These are phyloP conservation scores for Pelochelys cantorii DNA, from an alignment of 2,797 vertebrate genomes.

Conservation along the genomic window DNA sequence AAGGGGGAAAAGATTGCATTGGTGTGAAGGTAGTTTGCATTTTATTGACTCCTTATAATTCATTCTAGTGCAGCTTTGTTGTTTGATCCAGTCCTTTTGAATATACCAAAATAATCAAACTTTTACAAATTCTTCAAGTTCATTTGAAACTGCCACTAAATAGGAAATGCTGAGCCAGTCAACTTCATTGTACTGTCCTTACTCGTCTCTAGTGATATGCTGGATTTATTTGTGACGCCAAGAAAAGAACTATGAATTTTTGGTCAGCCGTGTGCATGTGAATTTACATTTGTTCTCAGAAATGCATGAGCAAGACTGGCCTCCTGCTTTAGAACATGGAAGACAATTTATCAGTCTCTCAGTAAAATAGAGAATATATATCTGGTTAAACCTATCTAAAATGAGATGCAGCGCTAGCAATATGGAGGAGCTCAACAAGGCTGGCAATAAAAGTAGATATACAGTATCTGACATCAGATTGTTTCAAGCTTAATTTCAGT, in stretches of 20 bases:
- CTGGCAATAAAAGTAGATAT: constrained; percentile 87
- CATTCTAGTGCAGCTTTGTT: constrained; percentile 67
- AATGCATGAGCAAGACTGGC: constrained; percentile 70
- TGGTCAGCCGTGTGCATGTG: constrained; percentile 68
- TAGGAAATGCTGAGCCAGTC: constrained; percentile 67
- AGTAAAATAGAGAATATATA: constrained; percentile 85
- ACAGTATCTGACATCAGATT: constrained; percentile 85
- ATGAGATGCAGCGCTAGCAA: constrained; percentile 83
- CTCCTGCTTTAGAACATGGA: constrained; percentile 71
- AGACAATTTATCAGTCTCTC: constrained; percentile 83
- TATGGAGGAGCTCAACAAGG: constrained; percentile 80
- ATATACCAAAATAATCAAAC: constrained; percentile 74
- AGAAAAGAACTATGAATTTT: constrained; percentile 75
- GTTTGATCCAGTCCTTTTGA: constrained; percentile 71
- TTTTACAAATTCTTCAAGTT: constrained; percentile 74
- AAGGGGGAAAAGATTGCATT: neutral
- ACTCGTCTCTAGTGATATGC: constrained; percentile 71
- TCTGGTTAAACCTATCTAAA: constrained; percentile 82
- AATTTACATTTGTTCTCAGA: constrained; percentile 82
- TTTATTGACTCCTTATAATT: constrained; percentile 67
- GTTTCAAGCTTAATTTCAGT: constrained; percentile 87
- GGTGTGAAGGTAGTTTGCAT: constrained; percentile 58
- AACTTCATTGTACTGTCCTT: constrained; percentile 52
- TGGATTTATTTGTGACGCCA: constrained; percentile 77
- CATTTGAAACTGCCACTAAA: constrained; percentile 69